A percentile compares a stretch with the other conserved stretches of the same genome.
These are phyloP conservation scores for Octodon degus DNA, from an alignment of 2,113 vertebrate species.

Conservation along the genomic window DNA sequence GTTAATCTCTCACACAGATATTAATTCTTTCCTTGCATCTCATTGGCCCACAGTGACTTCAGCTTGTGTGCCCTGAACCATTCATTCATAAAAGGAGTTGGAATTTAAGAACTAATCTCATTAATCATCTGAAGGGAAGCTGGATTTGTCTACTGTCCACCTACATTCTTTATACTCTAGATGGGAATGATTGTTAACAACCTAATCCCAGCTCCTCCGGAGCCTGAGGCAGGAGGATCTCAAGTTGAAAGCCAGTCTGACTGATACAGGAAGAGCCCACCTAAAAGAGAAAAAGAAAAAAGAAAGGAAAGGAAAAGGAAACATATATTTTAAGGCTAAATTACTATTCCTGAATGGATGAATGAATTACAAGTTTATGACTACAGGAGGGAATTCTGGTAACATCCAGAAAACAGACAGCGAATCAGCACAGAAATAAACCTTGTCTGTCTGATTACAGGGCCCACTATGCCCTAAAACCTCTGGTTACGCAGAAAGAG, in stretches of 20 bases:
- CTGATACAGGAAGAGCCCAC: neutral
- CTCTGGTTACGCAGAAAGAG: neutral
- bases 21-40: neutral
- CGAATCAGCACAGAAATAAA: conserved; percentile 21
- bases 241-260: neutral
- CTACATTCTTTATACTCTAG: neutral
- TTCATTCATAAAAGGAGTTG: neutral
- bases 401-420: conserved; percentile 6
- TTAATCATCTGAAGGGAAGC: conserved; percentile 9
- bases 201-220: neutral
- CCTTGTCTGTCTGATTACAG: neutral
- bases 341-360: neutral
- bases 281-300: neutral
- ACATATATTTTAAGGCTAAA: neutral
- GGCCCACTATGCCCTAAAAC: neutral
- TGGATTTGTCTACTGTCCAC: neutral
- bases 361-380: neutral
- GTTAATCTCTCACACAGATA: neutral
- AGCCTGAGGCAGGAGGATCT: neutral
- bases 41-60: neutral
- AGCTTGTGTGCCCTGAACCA: neutral
- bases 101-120: conserved; percentile 6
- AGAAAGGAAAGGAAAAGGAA: neutral
- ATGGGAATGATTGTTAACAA: too few relatives aligned
- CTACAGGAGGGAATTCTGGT: neutral